phyloP scores from a whole-genome alignment of 2,888 invertebrate species.

The Phania funesta region DNA sequence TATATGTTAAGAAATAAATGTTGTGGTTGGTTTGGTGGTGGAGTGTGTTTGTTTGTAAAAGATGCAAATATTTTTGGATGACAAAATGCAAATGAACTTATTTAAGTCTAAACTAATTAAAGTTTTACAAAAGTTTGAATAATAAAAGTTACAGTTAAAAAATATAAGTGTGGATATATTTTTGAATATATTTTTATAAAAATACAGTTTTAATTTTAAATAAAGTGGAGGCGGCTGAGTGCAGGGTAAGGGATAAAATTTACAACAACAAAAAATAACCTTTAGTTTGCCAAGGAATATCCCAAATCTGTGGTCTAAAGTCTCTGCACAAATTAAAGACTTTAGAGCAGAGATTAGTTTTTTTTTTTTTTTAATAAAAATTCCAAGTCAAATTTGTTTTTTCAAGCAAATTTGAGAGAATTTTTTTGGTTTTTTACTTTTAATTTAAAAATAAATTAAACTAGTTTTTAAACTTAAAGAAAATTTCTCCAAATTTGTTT shows the following conservation, averaged over 20 bases:
- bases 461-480: background rate
- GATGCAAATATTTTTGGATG: conserved; percentile 40
- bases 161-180: conserved; percentile 1
- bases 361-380: conserved; percentile 10
- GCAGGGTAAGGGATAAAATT: background rate
- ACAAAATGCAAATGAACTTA: conserved; percentile 30
- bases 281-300: background rate
- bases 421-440: conserved; percentile 3
- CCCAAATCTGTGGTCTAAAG: conserved; percentile 37
- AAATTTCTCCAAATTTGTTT: too few species aligned
- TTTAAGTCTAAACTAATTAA: conserved; percentile 2
- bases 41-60: conserved; percentile 6
- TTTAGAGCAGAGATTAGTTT: conserved; percentile 52
- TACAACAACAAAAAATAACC: background rate
- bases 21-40: background rate
- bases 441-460: conserved; percentile 37
- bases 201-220: conserved; percentile 17
- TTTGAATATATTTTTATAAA: conserved; percentile 27
- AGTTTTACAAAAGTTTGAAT: conserved; percentile 23
- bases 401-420: conserved; percentile 34
- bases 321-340: background rate
- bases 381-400: conserved; percentile 38
- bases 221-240: background rate
- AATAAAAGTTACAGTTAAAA: conserved; percentile 24
- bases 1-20: conserved; percentile 33